Evolutionary conservation across 2,113 vertebrate genomes (phyloP), one percentile per base, ranked within the genome.

Genomic region (Scopus umbretta): DNA sequence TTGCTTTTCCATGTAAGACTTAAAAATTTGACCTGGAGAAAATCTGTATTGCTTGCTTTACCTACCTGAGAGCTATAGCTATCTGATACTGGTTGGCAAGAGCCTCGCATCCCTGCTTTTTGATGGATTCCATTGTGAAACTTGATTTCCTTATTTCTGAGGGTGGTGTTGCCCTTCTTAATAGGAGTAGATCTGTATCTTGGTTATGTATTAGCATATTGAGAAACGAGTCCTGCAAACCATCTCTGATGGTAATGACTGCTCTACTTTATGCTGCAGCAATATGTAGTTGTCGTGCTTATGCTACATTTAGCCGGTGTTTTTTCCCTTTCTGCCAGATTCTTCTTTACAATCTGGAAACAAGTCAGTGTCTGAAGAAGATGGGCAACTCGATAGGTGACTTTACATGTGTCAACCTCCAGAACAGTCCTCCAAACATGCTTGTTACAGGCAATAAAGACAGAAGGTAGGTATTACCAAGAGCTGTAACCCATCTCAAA

Each of bases 401-500:
- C 93, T 99, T 99, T 92, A 99, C 98, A 0, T 99, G 99, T 43
- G 88, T 99, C 98, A 99, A 98, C 97, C 97, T 99, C 94, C 98
- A 96, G 91, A 98, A 98, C 97, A 97, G 98, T 42, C 98, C 98
- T 43, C 98, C 99, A 58, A 97, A 98, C 97, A 98, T 99, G 97
- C 97, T 99, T 96, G 98, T 98, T 84, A 98, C 99, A 7, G 99
- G 99, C 92, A 99, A 99, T 98, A 99, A 98, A 96, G 99, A 99
- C 98, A 98, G 99, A 92, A 98, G 99, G 99, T 99, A 98, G 2
- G 97, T 98, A 29, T 55, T 32, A 50, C 36, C 45, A 6, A 9
- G 80, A 52, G 38, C 16, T 47, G n/a, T 27, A 55, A 15, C 55
- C 13, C 55, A 4, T 43, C 15, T 71, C 80, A 21, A 32, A 13